Evolutionary conservation across 2,113 vertebrate genomes (phyloP).

Genomic region (Labrus mixtus): DNA sequence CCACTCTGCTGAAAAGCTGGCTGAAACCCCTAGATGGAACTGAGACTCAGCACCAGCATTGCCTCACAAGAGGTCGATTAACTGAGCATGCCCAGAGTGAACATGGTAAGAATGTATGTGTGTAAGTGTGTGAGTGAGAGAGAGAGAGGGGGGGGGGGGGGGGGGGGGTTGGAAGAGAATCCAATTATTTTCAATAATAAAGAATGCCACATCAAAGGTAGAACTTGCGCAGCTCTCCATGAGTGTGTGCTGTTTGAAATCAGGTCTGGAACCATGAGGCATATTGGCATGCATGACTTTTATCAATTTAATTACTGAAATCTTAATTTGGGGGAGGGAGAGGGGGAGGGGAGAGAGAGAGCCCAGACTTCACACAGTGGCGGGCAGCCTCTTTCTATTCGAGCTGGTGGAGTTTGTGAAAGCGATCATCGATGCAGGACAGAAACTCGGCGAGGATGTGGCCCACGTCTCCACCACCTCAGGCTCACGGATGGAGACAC

Average conservation of each 20-base stretch:
- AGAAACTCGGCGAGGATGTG: conserved; percentile 55
- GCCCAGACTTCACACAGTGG: conserved; percentile 53
- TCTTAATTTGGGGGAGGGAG: conserved; percentile 79
- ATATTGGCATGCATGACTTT: conserved; percentile 80
- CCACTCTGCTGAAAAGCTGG: conserved; percentile 36
- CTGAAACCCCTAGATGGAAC: conserved; percentile 47
- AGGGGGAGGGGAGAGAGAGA: conserved; percentile 35
- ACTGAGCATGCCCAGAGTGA: conserved; percentile 76
- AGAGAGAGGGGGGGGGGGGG: conserved; percentile 1
- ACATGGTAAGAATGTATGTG: conserved; percentile 42
- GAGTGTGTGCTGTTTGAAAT: conserved; percentile 77
- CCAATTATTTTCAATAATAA: conserved; percentile 86
- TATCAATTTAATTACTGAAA: conserved; percentile 87
- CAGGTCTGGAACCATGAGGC: conserved; percentile 81
- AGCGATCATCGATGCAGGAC: conserved; percentile 65
- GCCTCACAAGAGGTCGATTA: conserved; percentile 64
- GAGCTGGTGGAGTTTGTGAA: conserved; percentile 62
- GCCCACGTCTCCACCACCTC: conserved; percentile 58
- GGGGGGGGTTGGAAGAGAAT: too few relatives aligned
- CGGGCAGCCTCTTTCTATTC: conserved; percentile 46
- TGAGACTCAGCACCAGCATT: conserved; percentile 25
- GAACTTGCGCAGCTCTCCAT: conserved; percentile 74
- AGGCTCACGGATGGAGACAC: conserved; percentile 56
- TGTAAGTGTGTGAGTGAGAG: conserved; percentile 21
- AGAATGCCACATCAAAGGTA: conserved; percentile 86